phyloP scores from a whole-genome alignment of 2,113 vertebrate species.

The Terrapene triunguis region DNA sequence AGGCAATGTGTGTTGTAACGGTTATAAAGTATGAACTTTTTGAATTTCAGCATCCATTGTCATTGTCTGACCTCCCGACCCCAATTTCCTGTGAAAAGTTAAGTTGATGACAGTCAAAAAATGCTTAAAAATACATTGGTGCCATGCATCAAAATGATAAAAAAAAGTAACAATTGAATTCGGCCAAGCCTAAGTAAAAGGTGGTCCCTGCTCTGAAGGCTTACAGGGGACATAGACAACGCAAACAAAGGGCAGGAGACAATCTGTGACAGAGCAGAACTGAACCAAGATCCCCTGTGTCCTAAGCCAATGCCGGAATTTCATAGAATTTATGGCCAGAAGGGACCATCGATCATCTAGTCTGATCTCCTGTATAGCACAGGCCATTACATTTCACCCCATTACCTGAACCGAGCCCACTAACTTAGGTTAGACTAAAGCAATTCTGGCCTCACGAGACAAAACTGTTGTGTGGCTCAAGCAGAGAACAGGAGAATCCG shows the following conservation, averaged over 20 bases:
- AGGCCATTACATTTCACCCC: neutral
- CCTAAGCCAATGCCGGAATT: neutral
- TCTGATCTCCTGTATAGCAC: neutral
- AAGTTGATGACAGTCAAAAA: neutral
- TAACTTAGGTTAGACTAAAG: neutral
- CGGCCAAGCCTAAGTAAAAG: neutral
- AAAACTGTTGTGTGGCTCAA: neutral
- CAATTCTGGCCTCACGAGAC: too few species aligned
- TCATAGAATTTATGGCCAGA: neutral
- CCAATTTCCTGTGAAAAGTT: neutral
- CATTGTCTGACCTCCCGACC: neutral
- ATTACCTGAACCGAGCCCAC: neutral
- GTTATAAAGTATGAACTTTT: neutral
- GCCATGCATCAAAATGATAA: neutral
- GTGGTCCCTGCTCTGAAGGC: neutral
- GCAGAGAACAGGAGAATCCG: neutral
- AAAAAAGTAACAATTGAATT: neutral
- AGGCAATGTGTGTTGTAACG: neutral
- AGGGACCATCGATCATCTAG: neutral
- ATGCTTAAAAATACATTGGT: neutral
- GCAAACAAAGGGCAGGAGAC: neutral
- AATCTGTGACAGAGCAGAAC: neutral
- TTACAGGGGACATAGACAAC: neutral
- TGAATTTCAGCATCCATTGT: neutral
- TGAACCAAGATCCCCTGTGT: neutral